Conservation (phyloP, 1,140 invertebrate genomes). For the Acyrthosiphon pisum region DNA sequence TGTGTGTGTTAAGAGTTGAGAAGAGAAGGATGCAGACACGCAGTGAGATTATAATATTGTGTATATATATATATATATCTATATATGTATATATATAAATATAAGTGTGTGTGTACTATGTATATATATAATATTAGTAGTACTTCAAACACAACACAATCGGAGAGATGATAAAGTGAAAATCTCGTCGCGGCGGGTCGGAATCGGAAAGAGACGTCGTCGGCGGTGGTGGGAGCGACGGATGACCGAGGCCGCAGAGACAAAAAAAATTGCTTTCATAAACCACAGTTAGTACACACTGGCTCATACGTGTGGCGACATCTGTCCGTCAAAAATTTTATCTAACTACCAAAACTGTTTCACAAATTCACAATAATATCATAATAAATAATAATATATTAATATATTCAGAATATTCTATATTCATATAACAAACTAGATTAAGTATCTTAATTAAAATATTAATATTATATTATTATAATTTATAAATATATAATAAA, state of each 20-base stretch:
- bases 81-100: too few species aligned
- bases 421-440: too few species aligned
- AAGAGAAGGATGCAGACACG: background rate
- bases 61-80: background rate
- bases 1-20: background rate
- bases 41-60: background rate
- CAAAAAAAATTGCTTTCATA: background rate
- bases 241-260: background rate
- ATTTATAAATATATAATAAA: too few species aligned
- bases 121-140: background rate
- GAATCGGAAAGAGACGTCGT: background rate
- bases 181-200: background rate
- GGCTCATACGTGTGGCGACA: background rate
- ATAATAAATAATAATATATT: too few species aligned
- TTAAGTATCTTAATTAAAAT: too few species aligned
- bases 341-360: background rate
- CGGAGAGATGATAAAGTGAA: slow-evolving; percentile 6
- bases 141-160: background rate
- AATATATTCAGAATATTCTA: too few species aligned
- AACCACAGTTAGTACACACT: too few species aligned
- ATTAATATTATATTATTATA: too few species aligned
- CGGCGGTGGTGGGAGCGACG: background rate
- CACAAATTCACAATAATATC: too few species aligned
- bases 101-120: background rate
- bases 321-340: background rate